These are phyloP conservation scores for Momotus momota DNA, from an alignment of 2,797 vertebrate species.

Conservation along the genomic window DNA sequence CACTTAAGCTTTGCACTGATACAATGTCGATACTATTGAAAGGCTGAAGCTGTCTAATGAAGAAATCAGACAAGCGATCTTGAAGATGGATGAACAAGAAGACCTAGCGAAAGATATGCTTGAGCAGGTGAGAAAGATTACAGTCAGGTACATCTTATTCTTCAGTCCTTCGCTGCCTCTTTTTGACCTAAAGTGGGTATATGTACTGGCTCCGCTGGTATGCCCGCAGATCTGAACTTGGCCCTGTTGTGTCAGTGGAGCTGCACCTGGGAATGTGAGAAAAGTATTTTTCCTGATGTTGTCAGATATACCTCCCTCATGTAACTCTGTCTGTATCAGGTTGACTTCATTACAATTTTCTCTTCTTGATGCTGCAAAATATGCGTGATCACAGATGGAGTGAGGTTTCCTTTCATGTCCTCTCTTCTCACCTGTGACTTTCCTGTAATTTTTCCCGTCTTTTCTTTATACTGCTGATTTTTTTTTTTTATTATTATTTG, in stretches of 20 bases:
- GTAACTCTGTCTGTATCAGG: background rate
- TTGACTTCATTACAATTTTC: background rate
- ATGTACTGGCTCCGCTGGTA: background rate
- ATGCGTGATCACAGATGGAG: background rate
- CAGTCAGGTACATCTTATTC: background rate
- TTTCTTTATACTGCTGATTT: background rate
- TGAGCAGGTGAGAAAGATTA: constrained; percentile 87
- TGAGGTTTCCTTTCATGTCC: background rate
- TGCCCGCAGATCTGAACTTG: background rate
- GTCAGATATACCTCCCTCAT: background rate
- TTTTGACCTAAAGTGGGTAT: background rate
- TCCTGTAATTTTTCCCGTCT: background rate
- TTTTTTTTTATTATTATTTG: background rate
- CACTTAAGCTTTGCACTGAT: background rate
- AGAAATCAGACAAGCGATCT: constrained; percentile 92
- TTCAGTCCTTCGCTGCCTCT: background rate
- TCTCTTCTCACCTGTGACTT: background rate
- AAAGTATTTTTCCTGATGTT: background rate
- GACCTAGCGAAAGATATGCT: constrained; percentile 97
- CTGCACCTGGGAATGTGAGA: background rate
- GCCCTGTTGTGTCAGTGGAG: background rate
- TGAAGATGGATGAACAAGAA: constrained; percentile 97
- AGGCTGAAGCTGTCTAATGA: constrained; percentile 97
- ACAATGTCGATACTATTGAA: constrained; percentile 23
- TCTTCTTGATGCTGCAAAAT: background rate